Conservation (phyloP, 2,888 invertebrate genomes). For the Trichogramma evanescens region DNA sequence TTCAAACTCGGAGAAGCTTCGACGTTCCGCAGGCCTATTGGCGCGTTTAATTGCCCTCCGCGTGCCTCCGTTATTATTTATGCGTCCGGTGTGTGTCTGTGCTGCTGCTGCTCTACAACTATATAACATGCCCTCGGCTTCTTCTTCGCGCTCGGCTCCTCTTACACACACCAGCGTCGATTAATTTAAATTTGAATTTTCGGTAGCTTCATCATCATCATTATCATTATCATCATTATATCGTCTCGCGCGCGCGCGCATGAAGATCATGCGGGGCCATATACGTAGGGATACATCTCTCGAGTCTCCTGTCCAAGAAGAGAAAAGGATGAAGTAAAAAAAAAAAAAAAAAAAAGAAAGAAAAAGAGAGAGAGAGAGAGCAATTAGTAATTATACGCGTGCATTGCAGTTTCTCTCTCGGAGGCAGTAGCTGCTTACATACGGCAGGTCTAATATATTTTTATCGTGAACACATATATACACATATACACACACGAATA, state of each 20-base stretch:
- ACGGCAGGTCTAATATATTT: too few relatives aligned
- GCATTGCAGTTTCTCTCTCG: too few relatives aligned
- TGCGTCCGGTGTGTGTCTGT: too few relatives aligned
- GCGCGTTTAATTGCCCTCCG: too few relatives aligned
- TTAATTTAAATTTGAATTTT: background rate
- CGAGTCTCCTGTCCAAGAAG: too few relatives aligned
- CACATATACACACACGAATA: background rate
- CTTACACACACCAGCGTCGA: background rate
- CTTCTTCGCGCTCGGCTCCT: background rate
- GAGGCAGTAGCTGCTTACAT: too few relatives aligned
- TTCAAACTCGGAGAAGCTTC: too few relatives aligned
- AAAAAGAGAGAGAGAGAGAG: conserved; percentile 1
- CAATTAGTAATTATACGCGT: background rate
- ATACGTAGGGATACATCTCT: too few relatives aligned
- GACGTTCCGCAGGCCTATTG: too few relatives aligned
- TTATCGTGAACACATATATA: too few relatives aligned
- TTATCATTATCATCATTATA: conserved; percentile 41
- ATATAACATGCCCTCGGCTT: conserved; percentile 1
- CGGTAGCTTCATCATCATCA: conserved; percentile 35
- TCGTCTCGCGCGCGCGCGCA: conserved; percentile 3
- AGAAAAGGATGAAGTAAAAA: too few relatives aligned
- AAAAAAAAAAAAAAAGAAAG: background rate
- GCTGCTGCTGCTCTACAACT: background rate
- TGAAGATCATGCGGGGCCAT: background rate
- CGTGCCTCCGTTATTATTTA: too few relatives aligned